Evolutionary conservation across 2,888 invertebrate species (phyloP), one percentile per base, ranked within the genome.

Genomic region (Hololepta plana): DNA sequence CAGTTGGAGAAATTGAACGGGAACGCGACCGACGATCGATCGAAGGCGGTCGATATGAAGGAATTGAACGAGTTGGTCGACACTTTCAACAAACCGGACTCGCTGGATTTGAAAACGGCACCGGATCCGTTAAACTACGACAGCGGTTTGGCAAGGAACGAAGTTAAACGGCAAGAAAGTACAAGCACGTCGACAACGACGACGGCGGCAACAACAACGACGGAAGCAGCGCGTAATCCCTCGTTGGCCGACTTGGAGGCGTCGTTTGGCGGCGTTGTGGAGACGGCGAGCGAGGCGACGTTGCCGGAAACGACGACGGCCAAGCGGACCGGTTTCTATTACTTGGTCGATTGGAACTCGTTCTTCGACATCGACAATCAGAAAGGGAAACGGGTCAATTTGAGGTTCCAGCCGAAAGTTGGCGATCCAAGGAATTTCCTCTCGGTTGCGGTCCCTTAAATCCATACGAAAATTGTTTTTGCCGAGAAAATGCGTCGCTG

Each of bases 311-410:
- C 71, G 3, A 60, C 62, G 9, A 72, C 79, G 4, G 64, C 73
- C 0, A 65, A 63, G 38, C 70, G 67, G 40, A 81, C 73, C 32
- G 85, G 84, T 0, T 72, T 84, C 37, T 85, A 84, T 46, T 84
- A 82, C 57, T 63, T 84, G 44, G 60, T 81, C 4, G 85, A 85
- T 45, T 82, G 82, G 81, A 84, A 85, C 44, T 69, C 75, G 27
- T 85, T 85, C 44, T 59, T 84, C 10, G 81, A 82, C 53, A 81
- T 84, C 3, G 84, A 82, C 7, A 67, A 68, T 37, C 76, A 76
- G 12, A 74, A 69, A 19, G 58, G 55, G 8, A 66, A 64, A 16
- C 70, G 75, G 54, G 75, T 84, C 1, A 76, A 80, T 41, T 66
- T 85, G 38, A 66, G 77, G 41, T 75, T 84, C 40, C 71, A 76